Percentiles rank a stretch among this genome's conserved stretches.
Conservation (phyloP, 2,888 invertebrate genomes). For the Heliconius ethilla region DNA sequence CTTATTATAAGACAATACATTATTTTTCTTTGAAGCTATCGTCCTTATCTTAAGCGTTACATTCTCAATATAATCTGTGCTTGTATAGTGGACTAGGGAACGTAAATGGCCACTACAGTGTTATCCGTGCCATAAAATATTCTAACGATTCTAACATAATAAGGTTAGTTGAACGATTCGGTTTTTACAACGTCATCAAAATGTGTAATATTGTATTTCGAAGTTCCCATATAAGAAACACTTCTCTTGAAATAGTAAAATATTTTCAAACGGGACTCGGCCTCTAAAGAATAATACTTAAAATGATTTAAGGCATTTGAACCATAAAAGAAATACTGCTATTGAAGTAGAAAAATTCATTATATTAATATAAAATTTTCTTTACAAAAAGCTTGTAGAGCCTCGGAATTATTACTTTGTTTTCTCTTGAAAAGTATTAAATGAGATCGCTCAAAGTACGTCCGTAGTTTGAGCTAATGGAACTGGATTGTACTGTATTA, state of each 20-base stretch:
- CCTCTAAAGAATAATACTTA: not conserved
- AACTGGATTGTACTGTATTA: conserved; percentile 4
- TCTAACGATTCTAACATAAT: conserved; percentile 5
- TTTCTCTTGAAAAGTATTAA: conserved; percentile 25
- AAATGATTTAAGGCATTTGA: not conserved
- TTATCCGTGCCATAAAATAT: conserved; percentile 8
- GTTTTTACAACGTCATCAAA: conserved; percentile 15
- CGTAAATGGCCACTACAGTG: not conserved
- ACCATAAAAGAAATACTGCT: not conserved
- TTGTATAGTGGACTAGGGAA: not conserved
- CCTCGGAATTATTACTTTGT: conserved; percentile 23
- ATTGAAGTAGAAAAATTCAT: not conserved
- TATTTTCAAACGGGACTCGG: too few relatives aligned
- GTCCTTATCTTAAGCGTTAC: too few relatives aligned
- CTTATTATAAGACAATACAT: too few relatives aligned
- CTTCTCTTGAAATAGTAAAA: too few relatives aligned
- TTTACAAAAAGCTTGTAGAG: conserved; percentile 19
- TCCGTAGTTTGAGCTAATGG: conserved; percentile 17
- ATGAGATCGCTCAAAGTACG: conserved; percentile 30
- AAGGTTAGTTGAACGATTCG: not conserved
- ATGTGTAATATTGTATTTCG: not conserved
- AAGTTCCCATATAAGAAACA: too few relatives aligned
- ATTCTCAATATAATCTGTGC: not conserved
- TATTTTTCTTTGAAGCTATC: not conserved
- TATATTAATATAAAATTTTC: not conserved